Evolutionary conservation across 2,797 vertebrate species (phyloP).

Genomic region (Liparis tanakae): DNA sequence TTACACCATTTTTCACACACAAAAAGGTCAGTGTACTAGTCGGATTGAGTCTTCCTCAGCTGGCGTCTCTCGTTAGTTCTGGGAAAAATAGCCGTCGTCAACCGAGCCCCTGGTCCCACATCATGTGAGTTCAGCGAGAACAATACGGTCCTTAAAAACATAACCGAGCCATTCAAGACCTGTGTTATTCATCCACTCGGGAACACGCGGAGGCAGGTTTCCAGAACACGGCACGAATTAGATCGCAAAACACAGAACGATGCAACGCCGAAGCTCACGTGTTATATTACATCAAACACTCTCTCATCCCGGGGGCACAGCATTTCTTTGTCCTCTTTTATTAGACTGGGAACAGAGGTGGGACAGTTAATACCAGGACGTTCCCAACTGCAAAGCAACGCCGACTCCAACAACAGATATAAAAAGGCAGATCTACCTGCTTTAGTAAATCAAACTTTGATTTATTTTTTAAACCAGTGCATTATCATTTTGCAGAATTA

Average conservation of each 20-base stretch:
- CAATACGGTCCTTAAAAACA: background rate
- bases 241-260: background rate
- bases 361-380: slow-evolving; percentile 4
- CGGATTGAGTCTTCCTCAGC: background rate
- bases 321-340: background rate
- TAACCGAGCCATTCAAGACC: background rate
- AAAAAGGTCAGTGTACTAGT: background rate
- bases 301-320: background rate
- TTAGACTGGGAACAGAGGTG: background rate
- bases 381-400: background rate
- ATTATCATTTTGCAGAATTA: background rate
- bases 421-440: background rate
- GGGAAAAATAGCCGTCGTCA: too few relatives aligned
- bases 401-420: background rate
- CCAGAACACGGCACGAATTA: background rate
- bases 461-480: background rate
- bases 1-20: background rate
- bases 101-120: too few relatives aligned
- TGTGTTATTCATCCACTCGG: background rate
- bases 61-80: background rate
- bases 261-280: background rate
- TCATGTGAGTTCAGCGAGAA: background rate
- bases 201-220: background rate
- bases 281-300: background rate
- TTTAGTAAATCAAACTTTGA: background rate